Conservation (phyloP, 2,797 vertebrate genomes). For the Nannoperca australis region DNA sequence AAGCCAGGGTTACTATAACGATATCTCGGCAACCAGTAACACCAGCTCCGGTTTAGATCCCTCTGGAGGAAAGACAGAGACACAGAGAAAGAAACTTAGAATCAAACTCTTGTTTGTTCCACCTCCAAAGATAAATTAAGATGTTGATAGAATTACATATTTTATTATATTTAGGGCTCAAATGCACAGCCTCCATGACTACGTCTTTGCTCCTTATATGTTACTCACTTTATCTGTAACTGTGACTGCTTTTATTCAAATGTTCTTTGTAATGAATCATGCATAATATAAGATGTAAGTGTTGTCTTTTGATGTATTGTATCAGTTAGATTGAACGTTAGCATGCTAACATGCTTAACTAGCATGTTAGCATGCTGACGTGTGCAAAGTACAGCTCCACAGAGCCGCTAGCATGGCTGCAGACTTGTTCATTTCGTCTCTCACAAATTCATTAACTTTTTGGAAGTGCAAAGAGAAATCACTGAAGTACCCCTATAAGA, state of each 20-base stretch:
- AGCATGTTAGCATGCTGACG: neutral
- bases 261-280: neutral
- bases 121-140: slow-evolving; percentile 28
- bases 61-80: slow-evolving; percentile 37
- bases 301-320: too few species aligned
- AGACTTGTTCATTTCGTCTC: neutral
- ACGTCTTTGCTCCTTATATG: neutral
- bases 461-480: neutral
- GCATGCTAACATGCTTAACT: too few species aligned
- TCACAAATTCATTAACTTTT: neutral
- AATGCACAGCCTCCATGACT: slow-evolving; percentile 15
- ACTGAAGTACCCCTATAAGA: neutral
- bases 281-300: neutral
- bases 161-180: slow-evolving; percentile 42
- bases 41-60: slow-evolving; percentile 41
- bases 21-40: slow-evolving; percentile 65
- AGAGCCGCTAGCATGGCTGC: neutral
- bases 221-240: neutral
- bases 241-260: neutral
- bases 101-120: slow-evolving; percentile 32
- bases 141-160: slow-evolving; percentile 11
- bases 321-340: too few species aligned
- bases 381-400: too few species aligned
- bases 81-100: slow-evolving; percentile 30
- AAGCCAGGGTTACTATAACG: slow-evolving; percentile 60